Evolutionary conservation across 2,888 invertebrate species (phyloP).

Genomic region (Erpobdella octoculata): DNA sequence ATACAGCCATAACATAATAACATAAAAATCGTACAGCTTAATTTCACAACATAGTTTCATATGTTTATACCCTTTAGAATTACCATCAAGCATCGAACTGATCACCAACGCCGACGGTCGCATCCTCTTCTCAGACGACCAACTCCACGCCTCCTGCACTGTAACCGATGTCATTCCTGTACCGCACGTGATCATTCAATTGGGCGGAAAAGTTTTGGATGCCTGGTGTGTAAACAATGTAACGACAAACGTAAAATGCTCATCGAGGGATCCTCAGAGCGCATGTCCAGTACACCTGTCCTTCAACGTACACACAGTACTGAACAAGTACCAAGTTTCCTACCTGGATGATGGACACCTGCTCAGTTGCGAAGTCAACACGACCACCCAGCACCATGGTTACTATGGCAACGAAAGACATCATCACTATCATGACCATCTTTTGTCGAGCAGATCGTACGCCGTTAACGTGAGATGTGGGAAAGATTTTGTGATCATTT

Average conservation of each 20-base stretch:
- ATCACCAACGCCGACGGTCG: background rate
- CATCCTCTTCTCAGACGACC: background rate
- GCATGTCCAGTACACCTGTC: conserved; percentile 24
- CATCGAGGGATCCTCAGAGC: background rate
- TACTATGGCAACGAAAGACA: too few species aligned
- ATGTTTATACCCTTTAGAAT: too few species aligned
- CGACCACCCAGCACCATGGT: background rate
- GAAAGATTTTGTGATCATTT: background rate
- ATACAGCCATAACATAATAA: too few species aligned
- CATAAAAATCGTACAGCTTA: too few species aligned
- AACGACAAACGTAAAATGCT: conserved; percentile 4
- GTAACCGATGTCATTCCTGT: conserved; percentile 1
- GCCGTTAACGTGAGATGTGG: conserved; percentile 21
- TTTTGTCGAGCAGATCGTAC: background rate
- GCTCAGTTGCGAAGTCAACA: conserved; percentile 7
- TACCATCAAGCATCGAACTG: conserved; percentile 5
- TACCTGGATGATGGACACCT: conserved; percentile 13
- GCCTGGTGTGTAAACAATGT: background rate
- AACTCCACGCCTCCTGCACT: conserved; percentile 9
- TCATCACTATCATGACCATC: background rate
- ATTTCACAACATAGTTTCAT: too few species aligned
- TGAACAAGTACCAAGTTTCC: conserved; percentile 9
- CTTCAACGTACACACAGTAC: conserved; percentile 11
- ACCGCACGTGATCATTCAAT: conserved; percentile 7
- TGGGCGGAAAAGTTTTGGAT: background rate